Percentiles rank a stretch among this genome's conserved stretches.
These are phyloP conservation scores for Zootermopsis nevadensis DNA, from an alignment of 2,888 invertebrate species.

Conservation along the genomic window DNA sequence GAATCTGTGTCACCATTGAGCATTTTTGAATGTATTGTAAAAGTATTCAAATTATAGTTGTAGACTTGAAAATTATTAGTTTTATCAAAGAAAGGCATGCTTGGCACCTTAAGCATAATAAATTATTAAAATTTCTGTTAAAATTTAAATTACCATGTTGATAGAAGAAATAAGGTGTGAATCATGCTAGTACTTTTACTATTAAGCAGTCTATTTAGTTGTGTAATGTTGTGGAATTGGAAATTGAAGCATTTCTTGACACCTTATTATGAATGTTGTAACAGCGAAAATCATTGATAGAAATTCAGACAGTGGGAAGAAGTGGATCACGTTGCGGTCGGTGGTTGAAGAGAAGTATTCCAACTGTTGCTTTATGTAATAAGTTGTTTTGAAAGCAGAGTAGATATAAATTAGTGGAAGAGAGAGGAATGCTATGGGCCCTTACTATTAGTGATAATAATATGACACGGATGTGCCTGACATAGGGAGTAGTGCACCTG, in stretches of 20 bases:
- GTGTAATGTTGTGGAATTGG: neutral
- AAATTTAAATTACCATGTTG: neutral
- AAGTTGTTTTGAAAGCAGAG: constrained; percentile 18
- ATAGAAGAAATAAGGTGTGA: constrained; percentile 25
- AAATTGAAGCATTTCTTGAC: neutral
- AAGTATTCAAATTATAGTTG: neutral
- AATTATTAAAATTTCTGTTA: neutral
- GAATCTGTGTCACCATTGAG: neutral
- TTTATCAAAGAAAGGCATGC: constrained; percentile 34
- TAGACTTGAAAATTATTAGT: neutral
- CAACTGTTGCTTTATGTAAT: constrained; percentile 12
- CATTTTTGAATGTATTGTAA: neutral
- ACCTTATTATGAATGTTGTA: neutral
- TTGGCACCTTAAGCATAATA: constrained; percentile 26
- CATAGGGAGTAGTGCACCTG: constrained; percentile 29
- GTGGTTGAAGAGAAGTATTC: neutral
- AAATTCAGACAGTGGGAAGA: constrained; percentile 6
- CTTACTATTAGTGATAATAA: neutral
- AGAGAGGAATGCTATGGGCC: constrained; percentile 8
- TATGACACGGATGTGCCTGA: constrained; percentile 1
- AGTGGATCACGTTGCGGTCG: constrained; percentile 4
- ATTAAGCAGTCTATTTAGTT: neutral
- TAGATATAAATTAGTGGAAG: neutral
- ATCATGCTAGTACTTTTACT: constrained; percentile 11
- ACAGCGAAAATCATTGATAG: neutral